Evolutionary conservation across 2,797 vertebrate genomes (phyloP), one percentile per base, ranked within the genome.

Genomic region (Scomberomorus guttatus): DNA sequence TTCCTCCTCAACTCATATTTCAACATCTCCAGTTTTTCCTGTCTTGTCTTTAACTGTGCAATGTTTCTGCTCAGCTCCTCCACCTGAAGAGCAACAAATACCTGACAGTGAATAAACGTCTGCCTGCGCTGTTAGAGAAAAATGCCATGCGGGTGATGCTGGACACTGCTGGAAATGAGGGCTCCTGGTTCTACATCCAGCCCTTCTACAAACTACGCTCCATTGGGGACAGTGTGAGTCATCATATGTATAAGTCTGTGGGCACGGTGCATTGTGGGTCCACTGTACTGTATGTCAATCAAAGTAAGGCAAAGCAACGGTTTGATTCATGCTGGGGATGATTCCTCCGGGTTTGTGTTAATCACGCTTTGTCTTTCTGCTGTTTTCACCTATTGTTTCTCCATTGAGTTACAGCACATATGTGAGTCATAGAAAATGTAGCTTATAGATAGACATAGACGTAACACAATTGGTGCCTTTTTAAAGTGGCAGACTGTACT

Each of bases 41-140:
- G 15, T 50, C 6, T 37, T 17, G 14, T 54, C 27, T 63, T 25
- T 13, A 18, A 27, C 10, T 77, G 22, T 42, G 1, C 92, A 51
- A 39, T 54, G 22, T 29, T 65, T 66, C 22, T 63, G n/a, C 67
- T 79, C 93, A 99, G 98, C 95, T 99, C 63, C 96, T 99, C 77
- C 98, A 99, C 86, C 94, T 99, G 89, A 99, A 99, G 91, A 99
- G 98, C 91, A 99, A 99, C 93, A 99, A 99, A 88, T 99, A 99
- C 91, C 95, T 99, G 88, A 99, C 98, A 0, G 98, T 99, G 85
- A 99, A 99, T 92, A 99, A 99, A 91, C 96, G 98, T 25, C 96
- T 99, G 42, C 98, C 98, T 0, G 98, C 98, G 1, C 95, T 99
- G 58, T 89, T 99, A 15, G 98, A 99, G 95, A 99, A 99, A 94